Evolutionary conservation across 2,888 invertebrate species (phyloP).

Genomic region (Amphiduros pacificus): DNA sequence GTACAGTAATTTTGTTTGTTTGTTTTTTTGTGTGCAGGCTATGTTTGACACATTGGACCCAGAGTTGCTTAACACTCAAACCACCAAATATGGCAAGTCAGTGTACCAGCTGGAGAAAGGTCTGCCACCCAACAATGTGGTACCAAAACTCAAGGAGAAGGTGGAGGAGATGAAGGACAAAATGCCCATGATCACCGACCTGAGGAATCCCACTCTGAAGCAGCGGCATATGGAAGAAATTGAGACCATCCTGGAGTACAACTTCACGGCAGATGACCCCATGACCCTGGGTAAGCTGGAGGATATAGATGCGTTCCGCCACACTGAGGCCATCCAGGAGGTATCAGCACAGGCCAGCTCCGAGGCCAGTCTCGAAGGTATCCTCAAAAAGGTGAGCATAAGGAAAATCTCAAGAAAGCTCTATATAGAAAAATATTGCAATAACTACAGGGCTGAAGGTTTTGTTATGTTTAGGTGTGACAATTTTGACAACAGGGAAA

Average conservation of each 20-base stretch:
- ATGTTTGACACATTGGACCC: slow-evolving; percentile 67
- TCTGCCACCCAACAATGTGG: slow-evolving; percentile 77
- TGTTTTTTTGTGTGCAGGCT: slow-evolving; percentile 31
- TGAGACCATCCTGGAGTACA: slow-evolving; percentile 70
- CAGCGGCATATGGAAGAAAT: slow-evolving; percentile 84
- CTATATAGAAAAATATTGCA: no score
- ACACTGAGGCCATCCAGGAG: slow-evolving; percentile 76
- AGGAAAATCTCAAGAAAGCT: no score
- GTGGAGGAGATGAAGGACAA: slow-evolving; percentile 81
- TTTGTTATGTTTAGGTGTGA: no score
- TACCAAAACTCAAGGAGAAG: slow-evolving; percentile 75
- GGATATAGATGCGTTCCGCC: slow-evolving; percentile 74
- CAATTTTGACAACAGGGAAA: background rate
- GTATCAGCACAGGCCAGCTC: slow-evolving; percentile 86
- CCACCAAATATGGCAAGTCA: slow-evolving; percentile 72
- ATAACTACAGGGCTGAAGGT: no score
- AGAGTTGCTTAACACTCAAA: slow-evolving; percentile 72
- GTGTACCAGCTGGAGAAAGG: slow-evolving; percentile 81
- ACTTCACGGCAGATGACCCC: slow-evolving; percentile 72
- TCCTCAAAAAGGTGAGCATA: slow-evolving; percentile 70
- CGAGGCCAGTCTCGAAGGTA: slow-evolving; percentile 78
- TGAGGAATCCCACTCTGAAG: slow-evolving; percentile 79
- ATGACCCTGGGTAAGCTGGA: slow-evolving; percentile 73
- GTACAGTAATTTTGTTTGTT: background rate
- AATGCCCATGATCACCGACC: slow-evolving; percentile 74